Base-by-base conservation (phyloP, 2,888 invertebrate species). In the Lasioglossum pauxillum region DNA sequence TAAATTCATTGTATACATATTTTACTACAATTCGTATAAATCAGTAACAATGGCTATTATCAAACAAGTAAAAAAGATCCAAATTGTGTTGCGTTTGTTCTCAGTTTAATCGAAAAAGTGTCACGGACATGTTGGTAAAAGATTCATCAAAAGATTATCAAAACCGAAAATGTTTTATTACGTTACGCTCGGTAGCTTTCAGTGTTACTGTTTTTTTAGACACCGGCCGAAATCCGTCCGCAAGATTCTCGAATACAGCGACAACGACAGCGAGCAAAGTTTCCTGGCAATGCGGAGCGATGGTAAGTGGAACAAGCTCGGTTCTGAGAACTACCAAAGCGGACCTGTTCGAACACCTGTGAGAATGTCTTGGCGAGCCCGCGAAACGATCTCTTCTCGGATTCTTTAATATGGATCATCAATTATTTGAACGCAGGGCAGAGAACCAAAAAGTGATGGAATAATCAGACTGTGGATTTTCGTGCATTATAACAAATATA, bases 261-360 rank as follows among this genome's bases (percentile, higher is more conserved):
- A 72, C 49, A 35, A 35, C 76, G 69, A 53, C n/a, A 10, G 44
- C 19, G 44, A 57, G 77, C 75, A 46, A 60, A 31, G 41, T 71
- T 72, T 44, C 53, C 78, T 83, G 86, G 81, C 87, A 86, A 44
- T 10, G 60, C 78, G 82, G 60, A 69, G 53, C 85, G 27, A 67
- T 69, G 35, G 78, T 83, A 87, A 86, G 86, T 86, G 81, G 87
- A 83, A 81, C 87, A 71, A 86, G 84, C 86, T 86, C 88, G 80
- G 46, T 88, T 88, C 88, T 27, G 41, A 64, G 88, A 88, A 88
- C 67, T 73, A 80, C 84, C 77, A 82, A 87, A 80, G 78, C 87
- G 67, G 82, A 53, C 77, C 74, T 82, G 84, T 77, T 82, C 75
- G 67, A 69, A 84, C 84, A 87, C 87, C 84, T 87, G 87, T 71